A percentile compares a stretch with the other conserved stretches of the same genome.
phyloP scores from a whole-genome alignment of 2,888 invertebrate species.

The Rotaria socialis region DNA sequence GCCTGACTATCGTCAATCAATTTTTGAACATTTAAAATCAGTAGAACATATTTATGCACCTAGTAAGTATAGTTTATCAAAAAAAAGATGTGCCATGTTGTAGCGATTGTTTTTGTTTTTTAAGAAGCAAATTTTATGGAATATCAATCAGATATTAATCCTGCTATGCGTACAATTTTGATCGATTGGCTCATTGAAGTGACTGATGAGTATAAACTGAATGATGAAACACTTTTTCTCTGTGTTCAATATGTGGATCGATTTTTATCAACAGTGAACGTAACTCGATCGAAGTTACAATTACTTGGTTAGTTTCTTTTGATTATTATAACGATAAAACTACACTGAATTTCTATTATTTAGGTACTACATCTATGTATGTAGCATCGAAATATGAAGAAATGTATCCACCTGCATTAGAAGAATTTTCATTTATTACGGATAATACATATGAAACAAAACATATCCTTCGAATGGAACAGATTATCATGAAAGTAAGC shows the following conservation, averaged over 20 bases:
- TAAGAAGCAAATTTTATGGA: slow-evolving; percentile 76
- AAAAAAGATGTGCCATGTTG: too few relatives aligned
- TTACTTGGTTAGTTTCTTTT: slow-evolving; percentile 65
- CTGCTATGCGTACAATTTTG: slow-evolving; percentile 84
- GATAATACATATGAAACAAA: slow-evolving; percentile 87
- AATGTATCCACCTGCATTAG: slow-evolving; percentile 88
- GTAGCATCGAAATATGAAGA: slow-evolving; percentile 98
- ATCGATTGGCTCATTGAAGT: slow-evolving; percentile 98
- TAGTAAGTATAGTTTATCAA: neutral
- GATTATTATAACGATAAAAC: neutral
- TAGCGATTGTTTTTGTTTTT: neutral
- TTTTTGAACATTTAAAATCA: neutral
- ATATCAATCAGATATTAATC: slow-evolving; percentile 85
- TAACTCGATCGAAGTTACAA: slow-evolving; percentile 79
- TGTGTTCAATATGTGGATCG: slow-evolving; percentile 89
- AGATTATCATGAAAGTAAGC: neutral
- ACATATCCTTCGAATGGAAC: slow-evolving; percentile 65
- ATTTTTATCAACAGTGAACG: slow-evolving; percentile 88
- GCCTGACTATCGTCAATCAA: neutral
- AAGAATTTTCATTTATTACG: slow-evolving; percentile 93
- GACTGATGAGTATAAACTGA: slow-evolving; percentile 83
- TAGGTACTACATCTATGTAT: slow-evolving; percentile 88
- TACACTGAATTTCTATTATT: neutral
- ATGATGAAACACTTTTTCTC: slow-evolving; percentile 80
- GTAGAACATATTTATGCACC: neutral